Percentiles rank a stretch among this genome's conserved stretches.
These are phyloP conservation scores for Cerceris ruficornis DNA, from an alignment of 2,888 invertebrate genomes.

Conservation along the genomic window DNA sequence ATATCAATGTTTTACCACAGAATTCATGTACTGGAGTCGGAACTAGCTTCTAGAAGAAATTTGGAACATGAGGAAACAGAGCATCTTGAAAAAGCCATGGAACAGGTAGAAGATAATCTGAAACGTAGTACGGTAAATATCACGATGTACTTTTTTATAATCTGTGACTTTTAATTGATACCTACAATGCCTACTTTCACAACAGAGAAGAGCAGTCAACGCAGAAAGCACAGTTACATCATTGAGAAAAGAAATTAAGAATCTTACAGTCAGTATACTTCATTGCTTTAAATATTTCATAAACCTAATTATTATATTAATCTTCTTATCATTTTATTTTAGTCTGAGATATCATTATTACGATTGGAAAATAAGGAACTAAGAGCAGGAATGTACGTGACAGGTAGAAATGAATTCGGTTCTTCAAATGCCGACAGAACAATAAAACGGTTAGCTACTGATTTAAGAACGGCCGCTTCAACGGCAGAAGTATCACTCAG, in stretches of 20 bases:
- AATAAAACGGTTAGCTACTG: constrained; percentile 84
- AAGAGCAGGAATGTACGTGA: constrained; percentile 82
- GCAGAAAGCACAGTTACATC: constrained; percentile 86
- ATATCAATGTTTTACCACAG: constrained; percentile 70
- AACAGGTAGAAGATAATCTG: constrained; percentile 84
- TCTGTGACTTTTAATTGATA: not conserved
- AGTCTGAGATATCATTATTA: constrained; percentile 83
- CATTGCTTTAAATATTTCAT: constrained; percentile 2
- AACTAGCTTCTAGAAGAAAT: constrained; percentile 83
- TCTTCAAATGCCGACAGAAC: constrained; percentile 75
- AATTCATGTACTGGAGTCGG: constrained; percentile 83
- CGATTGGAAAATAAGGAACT: constrained; percentile 83
- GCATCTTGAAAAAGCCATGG: constrained; percentile 84
- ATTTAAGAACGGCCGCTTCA: constrained; percentile 85
- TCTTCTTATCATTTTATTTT: constrained; percentile 54
- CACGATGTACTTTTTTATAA: constrained; percentile 1
- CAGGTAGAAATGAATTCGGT: constrained; percentile 77
- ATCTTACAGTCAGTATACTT: constrained; percentile 84
- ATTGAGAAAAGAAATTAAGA: constrained; percentile 88
- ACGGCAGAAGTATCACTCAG: constrained; percentile 87
- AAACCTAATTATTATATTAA: not conserved
- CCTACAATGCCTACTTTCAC: constrained; percentile 59
- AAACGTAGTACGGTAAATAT: constrained; percentile 83
- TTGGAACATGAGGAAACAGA: constrained; percentile 84
- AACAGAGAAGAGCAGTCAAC: constrained; percentile 85